A percentile compares a stretch with the other conserved stretches of the same genome.
phyloP scores from a whole-genome alignment of 2,113 vertebrate species.

The Andinoacara biseriatus region DNA sequence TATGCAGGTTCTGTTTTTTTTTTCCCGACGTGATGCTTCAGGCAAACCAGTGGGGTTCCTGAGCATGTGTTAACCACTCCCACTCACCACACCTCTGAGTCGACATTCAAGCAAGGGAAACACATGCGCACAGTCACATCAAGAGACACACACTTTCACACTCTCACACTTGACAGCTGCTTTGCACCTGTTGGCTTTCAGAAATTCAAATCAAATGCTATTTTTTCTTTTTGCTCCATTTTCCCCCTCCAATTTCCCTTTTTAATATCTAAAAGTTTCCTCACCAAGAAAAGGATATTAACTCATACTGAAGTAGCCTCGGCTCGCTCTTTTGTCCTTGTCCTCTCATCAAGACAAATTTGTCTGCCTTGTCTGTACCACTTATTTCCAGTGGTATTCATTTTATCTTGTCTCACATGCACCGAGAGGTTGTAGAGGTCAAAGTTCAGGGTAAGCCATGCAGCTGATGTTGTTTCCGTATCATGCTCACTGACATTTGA shows the following conservation, averaged over 20 bases:
- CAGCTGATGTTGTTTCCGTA: background rate
- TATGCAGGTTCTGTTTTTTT: constrained; percentile 26
- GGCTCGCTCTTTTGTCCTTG: background rate
- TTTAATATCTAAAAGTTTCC: background rate
- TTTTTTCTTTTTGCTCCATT: background rate
- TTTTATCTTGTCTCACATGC: constrained; percentile 16
- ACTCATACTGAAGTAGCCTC: constrained; percentile 2
- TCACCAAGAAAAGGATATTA: background rate
- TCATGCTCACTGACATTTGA: background rate
- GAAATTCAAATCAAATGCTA: background rate
- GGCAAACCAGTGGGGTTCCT: constrained; percentile 50
- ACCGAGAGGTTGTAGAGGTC: background rate
- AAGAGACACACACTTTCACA: background rate
- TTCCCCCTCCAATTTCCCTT: background rate
- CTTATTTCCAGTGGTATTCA: constrained; percentile 28
- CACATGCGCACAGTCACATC: background rate
- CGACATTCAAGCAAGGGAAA: constrained; percentile 17
- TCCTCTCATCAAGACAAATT: constrained; percentile 43
- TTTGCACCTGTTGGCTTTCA: constrained; percentile 34
- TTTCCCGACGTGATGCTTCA: constrained; percentile 43
- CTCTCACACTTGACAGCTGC: constrained; percentile 37
- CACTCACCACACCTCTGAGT: constrained; percentile 41
- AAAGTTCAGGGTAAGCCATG: background rate
- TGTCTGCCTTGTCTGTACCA: constrained; percentile 27
- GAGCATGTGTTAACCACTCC: constrained; percentile 62